These are phyloP conservation scores for Aspiorhynchus laticeps DNA, from an alignment of 2,113 vertebrate species.

Conservation along the genomic window DNA sequence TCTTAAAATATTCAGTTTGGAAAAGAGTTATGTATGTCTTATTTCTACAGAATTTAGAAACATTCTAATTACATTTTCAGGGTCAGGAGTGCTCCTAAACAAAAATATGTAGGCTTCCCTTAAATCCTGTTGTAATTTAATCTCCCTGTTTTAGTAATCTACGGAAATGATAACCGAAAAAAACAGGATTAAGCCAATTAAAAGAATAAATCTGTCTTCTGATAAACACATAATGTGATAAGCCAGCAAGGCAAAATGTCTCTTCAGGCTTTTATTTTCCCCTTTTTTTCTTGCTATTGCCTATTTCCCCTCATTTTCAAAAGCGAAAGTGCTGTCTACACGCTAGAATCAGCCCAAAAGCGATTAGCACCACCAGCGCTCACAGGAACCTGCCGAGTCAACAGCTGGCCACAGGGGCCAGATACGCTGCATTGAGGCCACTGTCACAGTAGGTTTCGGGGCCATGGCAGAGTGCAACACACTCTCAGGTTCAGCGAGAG, in stretches of 20 bases:
- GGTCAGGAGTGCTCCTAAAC: neutral
- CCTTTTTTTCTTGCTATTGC: conserved; percentile 24
- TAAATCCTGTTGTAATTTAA: conserved; percentile 62
- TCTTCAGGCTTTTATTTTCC: conserved; percentile 59
- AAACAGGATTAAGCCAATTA: conserved; percentile 81
- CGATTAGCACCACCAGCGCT: conserved; percentile 63
- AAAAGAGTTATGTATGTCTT: neutral
- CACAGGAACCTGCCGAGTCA: conserved; percentile 63
- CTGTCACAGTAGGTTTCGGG: conserved; percentile 42
- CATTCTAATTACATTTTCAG: neutral
- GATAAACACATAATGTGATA: conserved; percentile 57
- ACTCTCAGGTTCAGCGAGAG: conserved; percentile 76
- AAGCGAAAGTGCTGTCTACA: conserved; percentile 34
- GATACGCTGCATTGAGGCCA: conserved; percentile 61
- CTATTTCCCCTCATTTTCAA: conserved; percentile 17
- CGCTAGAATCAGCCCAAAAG: conserved; percentile 55
- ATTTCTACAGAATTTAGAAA: neutral
- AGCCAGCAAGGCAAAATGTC: conserved; percentile 44
- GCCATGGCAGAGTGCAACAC: conserved; percentile 50
- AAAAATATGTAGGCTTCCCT: conserved; percentile 55
- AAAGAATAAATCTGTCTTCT: conserved; percentile 57
- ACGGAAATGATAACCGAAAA: conserved; percentile 77
- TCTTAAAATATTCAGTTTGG: neutral
- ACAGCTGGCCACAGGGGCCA: conserved; percentile 54
- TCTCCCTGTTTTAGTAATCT: conserved; percentile 72